Conservation (phyloP, 2,888 invertebrate species). For the Drosophila birchii region DNA sequence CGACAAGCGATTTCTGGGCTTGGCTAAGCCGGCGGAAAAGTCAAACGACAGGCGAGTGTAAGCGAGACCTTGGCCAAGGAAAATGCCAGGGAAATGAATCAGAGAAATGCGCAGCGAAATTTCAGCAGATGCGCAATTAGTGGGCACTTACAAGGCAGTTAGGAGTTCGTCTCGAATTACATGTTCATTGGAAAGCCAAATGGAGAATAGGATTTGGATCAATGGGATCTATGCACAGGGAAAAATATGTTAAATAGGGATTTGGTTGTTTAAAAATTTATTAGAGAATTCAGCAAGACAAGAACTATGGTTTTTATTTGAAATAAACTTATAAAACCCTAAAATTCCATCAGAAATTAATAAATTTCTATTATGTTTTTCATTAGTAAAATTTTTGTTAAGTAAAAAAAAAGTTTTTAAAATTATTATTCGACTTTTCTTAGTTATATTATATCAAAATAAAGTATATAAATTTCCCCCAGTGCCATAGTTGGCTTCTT, state of each 20-base stretch:
- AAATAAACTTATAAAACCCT: no score
- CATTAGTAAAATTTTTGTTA: not conserved
- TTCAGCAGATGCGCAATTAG: constrained; percentile 79
- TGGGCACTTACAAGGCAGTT: constrained; percentile 46
- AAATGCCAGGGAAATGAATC: constrained; percentile 19
- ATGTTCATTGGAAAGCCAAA: constrained; percentile 29
- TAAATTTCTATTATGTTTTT: not conserved
- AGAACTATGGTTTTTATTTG: not conserved
- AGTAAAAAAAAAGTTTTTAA: no score
- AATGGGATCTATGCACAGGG: not conserved
- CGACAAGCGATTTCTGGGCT: constrained; percentile 44
- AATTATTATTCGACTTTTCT: not conserved
- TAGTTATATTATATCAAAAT: no score
- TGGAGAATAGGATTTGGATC: constrained; percentile 42
- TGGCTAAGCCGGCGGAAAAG: constrained; percentile 49
- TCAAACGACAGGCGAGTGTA: constrained; percentile 44
- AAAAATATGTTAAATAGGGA: not conserved
- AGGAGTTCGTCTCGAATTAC: constrained; percentile 28
- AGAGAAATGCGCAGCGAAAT: constrained; percentile 33
- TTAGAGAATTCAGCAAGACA: no score
- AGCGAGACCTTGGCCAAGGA: constrained; percentile 50
- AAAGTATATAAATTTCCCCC: not conserved
- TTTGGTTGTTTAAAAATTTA: constrained; percentile 18
- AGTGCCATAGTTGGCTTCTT: constrained; percentile 19
- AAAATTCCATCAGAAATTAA: no score